Conservation (phyloP, 2,113 vertebrate genomes). For the Megalops atlanticus region DNA sequence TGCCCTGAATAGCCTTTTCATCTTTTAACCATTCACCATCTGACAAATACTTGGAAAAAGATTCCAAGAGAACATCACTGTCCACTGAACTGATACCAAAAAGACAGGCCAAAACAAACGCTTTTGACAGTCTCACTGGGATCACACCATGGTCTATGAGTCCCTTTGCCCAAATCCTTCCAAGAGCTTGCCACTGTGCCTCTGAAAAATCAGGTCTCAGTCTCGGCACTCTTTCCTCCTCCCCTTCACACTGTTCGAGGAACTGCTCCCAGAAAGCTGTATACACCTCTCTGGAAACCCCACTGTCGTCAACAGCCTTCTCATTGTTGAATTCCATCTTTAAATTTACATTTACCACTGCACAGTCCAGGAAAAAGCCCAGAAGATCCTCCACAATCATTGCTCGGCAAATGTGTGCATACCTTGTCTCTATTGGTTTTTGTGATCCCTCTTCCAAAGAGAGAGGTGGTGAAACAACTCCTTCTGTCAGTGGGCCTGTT, state of each 20-base stretch:
- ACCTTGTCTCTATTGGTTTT: no score
- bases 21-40: conserved; percentile 19
- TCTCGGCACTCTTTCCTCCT: conserved; percentile 31
- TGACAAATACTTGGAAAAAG: conserved; percentile 8
- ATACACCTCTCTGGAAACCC: conserved; percentile 41
- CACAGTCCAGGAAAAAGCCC: conserved; percentile 27
- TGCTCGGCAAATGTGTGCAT: no score
- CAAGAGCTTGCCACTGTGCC: conserved; percentile 41
- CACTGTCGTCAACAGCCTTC: conserved; percentile 42
- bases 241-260: conserved; percentile 36
- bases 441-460: no score
- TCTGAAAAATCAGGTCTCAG: conserved; percentile 29
- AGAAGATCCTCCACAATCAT: conserved; percentile 26
- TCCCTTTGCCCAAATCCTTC: conserved; percentile 39
- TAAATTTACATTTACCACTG: conserved; percentile 14
- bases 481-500: no score
- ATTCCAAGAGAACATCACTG: conserved; percentile 32
- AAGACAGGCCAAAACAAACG: conserved; percentile 37
- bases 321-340: conserved; percentile 35
- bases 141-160: conserved; percentile 14
- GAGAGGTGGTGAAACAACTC: no score
- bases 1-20: conserved; percentile 21
- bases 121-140: conserved; percentile 35
- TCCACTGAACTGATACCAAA: conserved; percentile 33
- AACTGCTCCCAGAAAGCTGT: conserved; percentile 41